Base-by-base conservation (phyloP, 2,113 vertebrate genomes). In the Enhydra lutris region DNA sequence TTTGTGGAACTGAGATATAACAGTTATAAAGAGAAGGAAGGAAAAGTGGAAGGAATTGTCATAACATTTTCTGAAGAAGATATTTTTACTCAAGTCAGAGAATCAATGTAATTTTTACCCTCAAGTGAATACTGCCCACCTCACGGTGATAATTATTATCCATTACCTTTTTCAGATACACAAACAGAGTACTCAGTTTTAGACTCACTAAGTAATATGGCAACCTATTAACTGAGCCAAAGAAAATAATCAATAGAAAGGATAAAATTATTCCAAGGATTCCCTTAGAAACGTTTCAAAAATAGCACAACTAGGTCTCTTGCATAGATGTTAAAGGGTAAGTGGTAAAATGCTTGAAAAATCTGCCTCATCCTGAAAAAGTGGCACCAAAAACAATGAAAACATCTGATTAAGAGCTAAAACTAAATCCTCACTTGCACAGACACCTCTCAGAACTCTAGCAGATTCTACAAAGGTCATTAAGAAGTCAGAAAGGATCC, bases 191-290 rank as follows among this genome's bases (percentile, higher is more conserved):
- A 57, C 31, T 93, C 21, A 39, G 0, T 74, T 87, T 95, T 55
- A 74, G 29, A 82, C 8, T 96, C 29, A 61, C 12, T 65, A 73
- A 95, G 36, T 67, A 94, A 93, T 73, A 24, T 50, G 50, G 31
- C 39, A 88, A 76, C 42, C 24, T 94, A 63, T 92, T 88, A 91
- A 87, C 17, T 42, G 11, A 93, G 39, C 7, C 57, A 90, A 96
- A 94, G 24, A 92, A 92, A 95, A 86, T 1, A 47, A 96, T 81
- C 31, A 93, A 88, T 36, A 91, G 17, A 71, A 89, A 91, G n/a
- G 24, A 45, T 24, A 84, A 90, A 91, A 57, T 61, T 50, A 91
- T 69, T 91, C 61, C 39, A 52, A 97, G 84, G 10, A 73, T 83
- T 94, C 90, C 13, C 57, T 73, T 55, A 85, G 61, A 94, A 86